Conservation (phyloP, 30 jellyfish, hydroid and myxozoan genomes). For the Clytia hemisphaerica region DNA sequence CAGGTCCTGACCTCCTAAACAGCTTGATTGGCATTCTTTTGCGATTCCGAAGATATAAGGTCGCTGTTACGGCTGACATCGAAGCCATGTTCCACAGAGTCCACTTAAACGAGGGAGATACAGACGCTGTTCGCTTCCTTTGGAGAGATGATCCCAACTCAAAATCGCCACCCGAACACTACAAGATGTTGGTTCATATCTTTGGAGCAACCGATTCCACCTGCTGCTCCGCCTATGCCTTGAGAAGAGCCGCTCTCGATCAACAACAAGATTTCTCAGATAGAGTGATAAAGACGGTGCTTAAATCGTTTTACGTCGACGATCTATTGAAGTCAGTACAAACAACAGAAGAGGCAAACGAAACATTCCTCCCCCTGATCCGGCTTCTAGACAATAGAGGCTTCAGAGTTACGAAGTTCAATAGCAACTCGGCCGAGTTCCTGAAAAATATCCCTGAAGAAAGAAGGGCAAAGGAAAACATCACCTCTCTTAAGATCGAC, state of each 20-base stretch:
- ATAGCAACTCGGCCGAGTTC: no score
- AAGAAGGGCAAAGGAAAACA: no score
- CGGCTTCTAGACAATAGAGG: no score
- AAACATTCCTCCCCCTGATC: no score
- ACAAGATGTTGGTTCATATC: constrained; percentile 19
- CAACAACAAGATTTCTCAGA: no score
- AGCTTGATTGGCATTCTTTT: constrained; percentile 29
- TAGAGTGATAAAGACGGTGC: no score
- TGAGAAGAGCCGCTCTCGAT: neutral
- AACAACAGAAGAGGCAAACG: no score
- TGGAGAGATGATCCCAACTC: constrained; percentile 12
- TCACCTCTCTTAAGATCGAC: no score
- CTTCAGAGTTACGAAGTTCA: no score
- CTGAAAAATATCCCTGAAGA: no score
- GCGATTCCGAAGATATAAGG: constrained; percentile 30
- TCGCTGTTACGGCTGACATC: constrained; percentile 24
- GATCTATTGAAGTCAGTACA: no score
- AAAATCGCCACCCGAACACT: neutral
- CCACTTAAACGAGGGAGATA: neutral
- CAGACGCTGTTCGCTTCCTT: constrained; percentile 24
- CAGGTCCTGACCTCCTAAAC: constrained; percentile 30
- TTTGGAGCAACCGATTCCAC: constrained; percentile 39
- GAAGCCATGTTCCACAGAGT: constrained; percentile 45
- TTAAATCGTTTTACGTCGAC: no score
- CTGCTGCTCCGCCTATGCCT: constrained; percentile 12